Percentiles rank a stretch among this genome's conserved stretches.
phyloP scores from a whole-genome alignment of 2,113 vertebrate genomes.

The Solenodon paradoxus region DNA sequence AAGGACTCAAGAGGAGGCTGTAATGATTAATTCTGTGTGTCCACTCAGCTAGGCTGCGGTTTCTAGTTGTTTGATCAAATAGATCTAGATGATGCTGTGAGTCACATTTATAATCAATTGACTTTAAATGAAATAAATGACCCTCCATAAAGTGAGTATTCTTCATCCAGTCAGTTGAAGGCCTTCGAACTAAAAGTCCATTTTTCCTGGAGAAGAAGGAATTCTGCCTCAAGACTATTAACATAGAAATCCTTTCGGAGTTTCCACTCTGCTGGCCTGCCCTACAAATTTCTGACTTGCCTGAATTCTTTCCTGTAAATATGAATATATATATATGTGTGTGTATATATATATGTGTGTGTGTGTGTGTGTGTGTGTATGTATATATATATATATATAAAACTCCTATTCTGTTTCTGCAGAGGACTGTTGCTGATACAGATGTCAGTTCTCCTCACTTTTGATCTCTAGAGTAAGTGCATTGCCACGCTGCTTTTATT shows the following conservation, averaged over 20 bases:
- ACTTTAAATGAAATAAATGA: not conserved
- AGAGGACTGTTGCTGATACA: not conserved
- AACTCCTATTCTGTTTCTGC: not conserved
- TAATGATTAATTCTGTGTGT: not conserved
- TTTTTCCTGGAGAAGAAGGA: too few relatives aligned
- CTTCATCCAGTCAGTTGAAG: too few relatives aligned
- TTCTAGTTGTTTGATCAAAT: constrained; percentile 2
- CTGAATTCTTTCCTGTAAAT: not conserved
- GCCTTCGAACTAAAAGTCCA: too few relatives aligned
- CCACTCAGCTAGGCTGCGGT: not conserved
- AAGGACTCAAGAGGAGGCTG: not conserved
- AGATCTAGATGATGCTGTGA: not conserved
- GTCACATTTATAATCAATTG: not conserved
- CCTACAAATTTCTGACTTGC: constrained; percentile 1
- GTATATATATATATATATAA: not conserved
- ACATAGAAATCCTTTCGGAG: too few relatives aligned
- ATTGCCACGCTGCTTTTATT: not conserved
- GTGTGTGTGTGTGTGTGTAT: not conserved
- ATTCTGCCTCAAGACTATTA: too few relatives aligned
- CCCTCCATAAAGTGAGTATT: not conserved
- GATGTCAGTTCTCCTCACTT: not conserved
- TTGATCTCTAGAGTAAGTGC: not conserved
- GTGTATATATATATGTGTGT: too few relatives aligned
- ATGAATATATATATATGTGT: too few relatives aligned
- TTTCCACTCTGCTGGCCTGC: too few relatives aligned